Conservation (phyloP, 2,888 invertebrate genomes). For the Dilophus febrilis region DNA sequence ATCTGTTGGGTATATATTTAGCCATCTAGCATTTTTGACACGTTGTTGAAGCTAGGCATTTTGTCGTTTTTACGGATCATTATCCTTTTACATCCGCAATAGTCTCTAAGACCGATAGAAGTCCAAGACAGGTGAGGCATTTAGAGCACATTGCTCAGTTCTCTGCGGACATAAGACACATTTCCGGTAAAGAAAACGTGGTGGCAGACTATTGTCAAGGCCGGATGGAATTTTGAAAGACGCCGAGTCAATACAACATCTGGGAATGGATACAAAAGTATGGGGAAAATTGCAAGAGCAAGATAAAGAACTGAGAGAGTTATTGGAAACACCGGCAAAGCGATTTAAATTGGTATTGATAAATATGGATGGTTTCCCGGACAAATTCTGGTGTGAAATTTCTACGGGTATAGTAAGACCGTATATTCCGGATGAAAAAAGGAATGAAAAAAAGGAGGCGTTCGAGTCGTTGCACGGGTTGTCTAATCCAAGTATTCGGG, state of each 20-base stretch:
- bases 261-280: too few species aligned
- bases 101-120: conserved; percentile 13
- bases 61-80: conserved; percentile 19
- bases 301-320: too few species aligned
- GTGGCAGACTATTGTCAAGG: conserved; percentile 7
- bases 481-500: not conserved
- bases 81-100: conserved; percentile 20
- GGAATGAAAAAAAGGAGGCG: not conserved
- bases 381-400: not conserved
- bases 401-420: not conserved
- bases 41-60: conserved; percentile 21
- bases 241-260: too few species aligned
- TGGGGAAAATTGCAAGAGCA: too few species aligned
- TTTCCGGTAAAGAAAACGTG: conserved; percentile 11
- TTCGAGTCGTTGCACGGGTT: not conserved
- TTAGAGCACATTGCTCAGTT: conserved; percentile 17
- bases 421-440: not conserved
- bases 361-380: not conserved
- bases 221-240: not conserved
- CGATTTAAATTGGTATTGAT: too few species aligned
- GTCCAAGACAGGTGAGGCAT: conserved; percentile 21
- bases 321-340: too few species aligned
- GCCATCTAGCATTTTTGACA: conserved; percentile 21
- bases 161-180: conserved; percentile 6
- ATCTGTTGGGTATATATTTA: conserved; percentile 22